These are phyloP conservation scores for Varanus komodoensis DNA, from an alignment of 2,113 vertebrate genomes.

Conservation along the genomic window DNA sequence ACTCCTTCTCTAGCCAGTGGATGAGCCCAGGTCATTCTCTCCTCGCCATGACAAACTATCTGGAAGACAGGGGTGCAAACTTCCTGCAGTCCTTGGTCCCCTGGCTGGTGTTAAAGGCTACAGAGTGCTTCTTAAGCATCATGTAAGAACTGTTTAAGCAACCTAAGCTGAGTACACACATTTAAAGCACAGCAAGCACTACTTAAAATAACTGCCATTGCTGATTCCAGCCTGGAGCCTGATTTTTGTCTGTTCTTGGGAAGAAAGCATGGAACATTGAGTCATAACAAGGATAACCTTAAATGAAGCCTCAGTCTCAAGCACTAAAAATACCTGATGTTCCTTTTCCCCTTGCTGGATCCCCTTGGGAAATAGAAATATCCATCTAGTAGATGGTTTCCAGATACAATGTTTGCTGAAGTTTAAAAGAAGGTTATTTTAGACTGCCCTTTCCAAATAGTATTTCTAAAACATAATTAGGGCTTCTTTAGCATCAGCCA, in stretches of 20 bases:
- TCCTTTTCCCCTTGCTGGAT: slow-evolving; percentile 18
- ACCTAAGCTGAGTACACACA: slow-evolving; percentile 49
- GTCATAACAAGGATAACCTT: slow-evolving; percentile 39
- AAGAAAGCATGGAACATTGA: slow-evolving; percentile 35
- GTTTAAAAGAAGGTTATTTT: slow-evolving; percentile 54
- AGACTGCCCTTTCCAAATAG: slow-evolving; percentile 48
- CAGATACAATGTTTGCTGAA: slow-evolving; percentile 54
- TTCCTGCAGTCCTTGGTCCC: not conserved
- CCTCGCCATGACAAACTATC: not conserved
- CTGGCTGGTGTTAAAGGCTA: not conserved
- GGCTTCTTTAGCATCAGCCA: slow-evolving; percentile 52
- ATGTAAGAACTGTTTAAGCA: slow-evolving; percentile 55
- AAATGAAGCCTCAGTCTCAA: slow-evolving; percentile 40
- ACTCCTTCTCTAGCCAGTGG: not conserved
- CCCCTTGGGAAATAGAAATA: slow-evolving; percentile 51
- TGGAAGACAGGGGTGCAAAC: not conserved
- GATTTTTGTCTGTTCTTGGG: slow-evolving; percentile 45
- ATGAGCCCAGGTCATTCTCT: not conserved
- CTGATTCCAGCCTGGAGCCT: slow-evolving; percentile 57
- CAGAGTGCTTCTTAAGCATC: slow-evolving; percentile 8
- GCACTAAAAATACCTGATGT: slow-evolving; percentile 31
- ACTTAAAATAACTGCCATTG: slow-evolving; percentile 56
- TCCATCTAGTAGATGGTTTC: slow-evolving; percentile 41
- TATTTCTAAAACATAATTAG: slow-evolving; percentile 62
- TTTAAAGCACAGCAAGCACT: slow-evolving; percentile 29